phyloP scores from a whole-genome alignment of 2,113 vertebrate species.

The Eulemur rufifrons region DNA sequence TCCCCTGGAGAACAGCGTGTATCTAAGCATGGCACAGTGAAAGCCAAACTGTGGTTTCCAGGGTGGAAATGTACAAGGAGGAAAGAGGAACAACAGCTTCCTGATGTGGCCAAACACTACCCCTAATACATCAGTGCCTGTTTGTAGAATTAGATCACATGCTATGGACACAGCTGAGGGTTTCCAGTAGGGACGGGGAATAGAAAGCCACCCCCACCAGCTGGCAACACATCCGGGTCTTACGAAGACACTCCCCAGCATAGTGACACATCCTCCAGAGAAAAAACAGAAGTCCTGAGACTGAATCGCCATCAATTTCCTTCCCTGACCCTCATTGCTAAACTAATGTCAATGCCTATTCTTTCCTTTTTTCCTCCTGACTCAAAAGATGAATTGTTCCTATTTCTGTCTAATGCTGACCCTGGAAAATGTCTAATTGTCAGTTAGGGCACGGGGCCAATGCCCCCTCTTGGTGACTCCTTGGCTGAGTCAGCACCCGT shows the following conservation, averaged over 20 bases:
- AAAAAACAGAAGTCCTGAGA: neutral
- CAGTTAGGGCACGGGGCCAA: neutral
- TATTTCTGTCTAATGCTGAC: neutral
- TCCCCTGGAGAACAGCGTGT: neutral
- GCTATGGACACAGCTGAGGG: accelerated
- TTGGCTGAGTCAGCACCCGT: neutral
- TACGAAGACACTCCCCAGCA: neutral
- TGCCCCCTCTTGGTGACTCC: neutral
- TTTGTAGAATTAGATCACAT: neutral
- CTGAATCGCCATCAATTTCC: neutral
- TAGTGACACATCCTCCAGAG: neutral
- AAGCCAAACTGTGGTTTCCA: neutral
- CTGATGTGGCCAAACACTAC: neutral
- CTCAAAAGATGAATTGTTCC: neutral
- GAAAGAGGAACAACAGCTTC: neutral
- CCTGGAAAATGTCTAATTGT: neutral
- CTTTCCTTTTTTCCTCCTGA: neutral
- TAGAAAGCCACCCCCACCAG: neutral
- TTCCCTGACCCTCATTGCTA: neutral
- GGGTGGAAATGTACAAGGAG: neutral
- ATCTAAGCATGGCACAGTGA: neutral
- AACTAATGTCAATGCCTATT: neutral
- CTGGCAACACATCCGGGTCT: neutral
- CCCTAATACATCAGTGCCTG: too few relatives aligned
- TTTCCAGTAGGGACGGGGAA: neutral